Evolutionary conservation across 2,113 vertebrate species (phyloP).

Genomic region (Ophthalmolycus amberensis): DNA sequence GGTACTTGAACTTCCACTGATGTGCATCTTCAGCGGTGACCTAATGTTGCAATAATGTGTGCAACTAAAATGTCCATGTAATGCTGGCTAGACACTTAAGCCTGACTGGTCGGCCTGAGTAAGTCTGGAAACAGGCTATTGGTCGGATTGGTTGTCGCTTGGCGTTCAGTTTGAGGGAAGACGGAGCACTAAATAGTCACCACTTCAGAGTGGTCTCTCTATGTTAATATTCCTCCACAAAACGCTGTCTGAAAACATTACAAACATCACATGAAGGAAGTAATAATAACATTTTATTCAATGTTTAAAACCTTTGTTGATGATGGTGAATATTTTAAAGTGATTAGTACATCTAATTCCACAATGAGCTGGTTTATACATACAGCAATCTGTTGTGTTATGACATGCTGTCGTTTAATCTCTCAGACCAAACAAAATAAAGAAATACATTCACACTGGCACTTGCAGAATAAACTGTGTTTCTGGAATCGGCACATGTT

Average conservation of each 20-base stretch:
- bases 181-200: neutral
- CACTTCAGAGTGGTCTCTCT: neutral
- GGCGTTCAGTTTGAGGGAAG: neutral
- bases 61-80: neutral
- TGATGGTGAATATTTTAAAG: constrained; percentile 12
- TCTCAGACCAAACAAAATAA: constrained; percentile 23
- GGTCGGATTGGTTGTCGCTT: neutral
- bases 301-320: neutral
- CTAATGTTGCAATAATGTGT: neutral
- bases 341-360: neutral
- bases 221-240: neutral
- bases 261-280: neutral
- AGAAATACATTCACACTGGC: constrained; percentile 39
- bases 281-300: neutral
- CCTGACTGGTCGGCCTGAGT: neutral
- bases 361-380: neutral
- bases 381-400: constrained; percentile 6
- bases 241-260: neutral
- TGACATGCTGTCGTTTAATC: constrained; percentile 3
- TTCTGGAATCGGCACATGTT: constrained; percentile 28
- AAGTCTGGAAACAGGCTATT: neutral
- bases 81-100: neutral
- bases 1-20: neutral
- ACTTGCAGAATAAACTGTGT: constrained; percentile 4
- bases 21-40: neutral